These are phyloP conservation scores for Melanotaenia parkinsoni DNA, from an alignment of 2,797 vertebrate genomes.

Conservation along the genomic window DNA sequence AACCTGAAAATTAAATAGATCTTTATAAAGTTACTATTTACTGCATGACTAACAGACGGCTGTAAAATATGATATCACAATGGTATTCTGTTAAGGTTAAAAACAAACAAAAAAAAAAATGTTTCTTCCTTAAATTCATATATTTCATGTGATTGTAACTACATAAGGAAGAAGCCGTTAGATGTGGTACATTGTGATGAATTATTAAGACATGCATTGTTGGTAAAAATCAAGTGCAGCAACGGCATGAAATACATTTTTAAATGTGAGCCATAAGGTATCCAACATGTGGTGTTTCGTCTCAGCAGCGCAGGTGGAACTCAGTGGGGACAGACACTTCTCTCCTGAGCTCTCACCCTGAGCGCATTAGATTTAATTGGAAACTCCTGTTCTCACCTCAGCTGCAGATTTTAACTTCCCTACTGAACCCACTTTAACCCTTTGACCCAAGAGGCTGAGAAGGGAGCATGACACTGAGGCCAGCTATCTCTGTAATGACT, in stretches of 20 bases:
- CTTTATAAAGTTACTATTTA: background rate
- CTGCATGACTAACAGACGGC: background rate
- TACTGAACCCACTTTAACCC: constrained; percentile 69
- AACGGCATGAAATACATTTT: constrained; percentile 29
- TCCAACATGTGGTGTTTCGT: constrained; percentile 33
- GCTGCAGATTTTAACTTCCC: constrained; percentile 52
- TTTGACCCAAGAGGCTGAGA: constrained; percentile 49
- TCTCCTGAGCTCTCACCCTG: constrained; percentile 67
- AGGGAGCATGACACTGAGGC: constrained; percentile 22
- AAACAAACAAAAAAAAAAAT: background rate
- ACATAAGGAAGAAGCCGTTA: background rate
- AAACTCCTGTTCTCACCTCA: constrained; percentile 70
- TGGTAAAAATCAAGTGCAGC: background rate
- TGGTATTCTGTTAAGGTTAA: background rate
- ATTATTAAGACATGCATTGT: background rate
- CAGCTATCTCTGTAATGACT: constrained; percentile 57
- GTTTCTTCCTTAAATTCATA: background rate
- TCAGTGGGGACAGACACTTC: constrained; percentile 47
- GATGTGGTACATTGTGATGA: background rate
- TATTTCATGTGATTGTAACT: background rate
- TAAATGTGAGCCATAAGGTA: constrained; percentile 32
- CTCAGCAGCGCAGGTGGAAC: constrained; percentile 42
- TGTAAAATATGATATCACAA: background rate
- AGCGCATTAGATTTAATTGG: constrained; percentile 76
- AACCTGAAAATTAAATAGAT: constrained; percentile 10